Base-by-base conservation (phyloP, 1,140 invertebrate species). In the Octopus sinensis region DNA sequence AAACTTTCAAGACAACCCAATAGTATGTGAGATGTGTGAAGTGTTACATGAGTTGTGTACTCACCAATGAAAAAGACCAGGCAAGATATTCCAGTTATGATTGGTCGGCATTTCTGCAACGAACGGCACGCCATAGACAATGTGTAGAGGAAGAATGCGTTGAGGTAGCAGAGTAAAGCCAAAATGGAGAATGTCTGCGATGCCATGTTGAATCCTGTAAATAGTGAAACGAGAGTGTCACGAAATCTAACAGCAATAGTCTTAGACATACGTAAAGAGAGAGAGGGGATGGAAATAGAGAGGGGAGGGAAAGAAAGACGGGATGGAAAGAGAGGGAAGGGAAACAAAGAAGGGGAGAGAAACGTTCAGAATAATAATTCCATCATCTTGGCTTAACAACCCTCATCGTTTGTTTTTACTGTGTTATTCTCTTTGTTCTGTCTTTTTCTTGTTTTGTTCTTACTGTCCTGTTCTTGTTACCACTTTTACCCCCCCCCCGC, bases 151-250 rank as follows among this genome's bases (percentile, higher is more conserved):
- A 85, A 82, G 75, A 30, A 43, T 53, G 77, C 51, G 53, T 10
- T 81, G 53, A 78, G 80, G 71, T 84, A 84, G 56, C 83, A 86
- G 80, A 84, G 80, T 10, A 82, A 83, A 9, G 85, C 82, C 76
- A 86, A 62, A 54, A 86, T 84, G 10, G 83, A 84, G 71, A 84
- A 84, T 1, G 85, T 83, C 62, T 86, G 83, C 2, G 83, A 81
- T 7, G 84, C 83, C 75, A 86, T 80, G 76, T 78, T 84, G 80
- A 86, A 86, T 56, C 84, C 83, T 84, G 17, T 62, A 62, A 62
- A 62, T 62, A 62, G 17, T 9, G 7, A 62, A 62, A 62, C 7
- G 0, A 62, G 56, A 62, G 56, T 17, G 17, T 62, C 7, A 62
- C 7, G 7, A 9, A 9, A 62, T 62, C 17, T 62, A 62, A 62